Evolutionary conservation across 2,888 invertebrate genomes (phyloP).

Genomic region (Drosophila atripex): DNA sequence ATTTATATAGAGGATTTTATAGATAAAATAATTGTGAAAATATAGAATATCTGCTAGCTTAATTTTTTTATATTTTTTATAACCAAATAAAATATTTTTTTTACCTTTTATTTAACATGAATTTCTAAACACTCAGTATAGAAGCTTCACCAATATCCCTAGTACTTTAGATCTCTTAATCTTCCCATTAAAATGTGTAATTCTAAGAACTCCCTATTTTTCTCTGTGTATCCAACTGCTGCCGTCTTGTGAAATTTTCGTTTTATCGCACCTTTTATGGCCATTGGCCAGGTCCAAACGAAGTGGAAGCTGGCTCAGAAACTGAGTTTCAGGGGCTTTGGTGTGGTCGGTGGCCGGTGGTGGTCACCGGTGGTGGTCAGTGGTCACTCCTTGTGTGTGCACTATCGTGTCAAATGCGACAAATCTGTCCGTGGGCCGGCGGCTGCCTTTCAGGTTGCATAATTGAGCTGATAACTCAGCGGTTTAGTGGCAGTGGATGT

Average conservation of each 20-base stretch:
- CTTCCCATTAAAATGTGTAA: not conserved
- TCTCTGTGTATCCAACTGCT: constrained; percentile 39
- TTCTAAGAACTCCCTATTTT: not conserved
- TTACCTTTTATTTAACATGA: no score
- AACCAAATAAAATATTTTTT: no score
- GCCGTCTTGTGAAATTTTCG: constrained; percentile 73
- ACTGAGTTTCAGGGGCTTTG: constrained; percentile 6
- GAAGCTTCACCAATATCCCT: no score
- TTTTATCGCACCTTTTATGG: constrained; percentile 80
- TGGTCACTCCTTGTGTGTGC: constrained; percentile 66
- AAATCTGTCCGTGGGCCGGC: constrained; percentile 69
- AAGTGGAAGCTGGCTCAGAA: constrained; percentile 38
- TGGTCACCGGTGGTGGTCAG: constrained; percentile 3
- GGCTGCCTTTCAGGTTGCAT: constrained; percentile 71
- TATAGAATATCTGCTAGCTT: not conserved
- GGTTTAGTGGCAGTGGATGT: constrained; percentile 42
- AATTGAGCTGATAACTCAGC: constrained; percentile 72
- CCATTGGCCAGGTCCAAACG: constrained; percentile 45
- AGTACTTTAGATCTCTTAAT: no score
- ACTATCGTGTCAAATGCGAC: constrained; percentile 77
- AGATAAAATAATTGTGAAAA: not conserved
- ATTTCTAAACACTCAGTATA: no score
- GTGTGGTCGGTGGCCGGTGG: constrained; percentile 17
- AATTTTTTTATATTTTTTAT: no score
- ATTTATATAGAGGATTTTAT: no score